Conservation (phyloP, 2,113 vertebrate species). For the Chascanopsetta lugubris region DNA sequence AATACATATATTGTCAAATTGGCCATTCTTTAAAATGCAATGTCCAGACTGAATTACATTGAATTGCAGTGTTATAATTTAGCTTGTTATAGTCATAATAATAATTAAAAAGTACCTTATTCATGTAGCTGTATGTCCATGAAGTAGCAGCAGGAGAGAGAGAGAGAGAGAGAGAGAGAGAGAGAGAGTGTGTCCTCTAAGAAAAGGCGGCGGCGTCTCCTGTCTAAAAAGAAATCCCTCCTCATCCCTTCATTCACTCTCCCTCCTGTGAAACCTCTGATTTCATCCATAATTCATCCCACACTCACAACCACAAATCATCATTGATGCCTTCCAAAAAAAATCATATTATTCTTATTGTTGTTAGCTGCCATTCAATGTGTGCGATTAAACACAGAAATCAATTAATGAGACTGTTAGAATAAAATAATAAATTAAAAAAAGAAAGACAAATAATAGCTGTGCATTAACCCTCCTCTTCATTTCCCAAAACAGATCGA, state of each 20-base stretch:
- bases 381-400: conserved; percentile 53
- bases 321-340: conserved; percentile 51
- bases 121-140: conserved; percentile 35
- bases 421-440: conserved; percentile 60
- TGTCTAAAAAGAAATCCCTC: conserved; percentile 59
- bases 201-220: conserved; percentile 42
- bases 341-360: conserved; percentile 43
- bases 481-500: conserved; percentile 61
- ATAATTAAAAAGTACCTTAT: conserved; percentile 41
- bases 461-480: conserved; percentile 60
- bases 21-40: not conserved
- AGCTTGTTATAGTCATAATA: not conserved
- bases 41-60: too few relatives aligned
- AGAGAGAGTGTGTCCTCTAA: conserved; percentile 29
- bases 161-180: conserved; percentile 26
- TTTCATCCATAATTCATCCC: conserved; percentile 74
- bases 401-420: conserved; percentile 62
- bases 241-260: conserved; percentile 45
- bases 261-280: conserved; percentile 56
- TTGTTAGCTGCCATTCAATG: conserved; percentile 54
- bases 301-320: conserved; percentile 43
- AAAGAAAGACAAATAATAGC: too few relatives aligned
- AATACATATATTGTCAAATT: not conserved
- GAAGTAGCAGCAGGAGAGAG: conserved; percentile 40
- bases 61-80: not conserved